A percentile compares a stretch with the other conserved stretches of the same genome.
Conservation (phyloP, 2,888 invertebrate species). For the Scaptomyza caliginosa region DNA sequence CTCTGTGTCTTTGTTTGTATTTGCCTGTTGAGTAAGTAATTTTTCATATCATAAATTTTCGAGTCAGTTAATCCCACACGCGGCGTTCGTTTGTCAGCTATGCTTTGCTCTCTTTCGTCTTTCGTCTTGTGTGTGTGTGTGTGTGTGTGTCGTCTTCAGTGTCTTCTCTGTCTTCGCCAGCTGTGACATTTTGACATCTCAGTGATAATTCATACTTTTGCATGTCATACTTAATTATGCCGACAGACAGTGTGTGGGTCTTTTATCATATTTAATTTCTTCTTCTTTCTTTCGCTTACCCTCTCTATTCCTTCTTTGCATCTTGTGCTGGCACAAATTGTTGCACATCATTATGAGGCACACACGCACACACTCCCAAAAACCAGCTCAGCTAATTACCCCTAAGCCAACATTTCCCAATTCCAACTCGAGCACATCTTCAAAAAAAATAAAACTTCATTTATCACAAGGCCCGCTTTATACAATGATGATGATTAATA, state of each 20-base stretch:
- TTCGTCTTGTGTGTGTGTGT: slow-evolving; percentile 15
- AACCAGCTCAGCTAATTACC: slow-evolving; percentile 60
- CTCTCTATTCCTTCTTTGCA: background rate
- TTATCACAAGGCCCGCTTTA: slow-evolving; percentile 55
- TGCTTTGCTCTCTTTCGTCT: slow-evolving; percentile 25
- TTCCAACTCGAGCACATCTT: slow-evolving; percentile 37
- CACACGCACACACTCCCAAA: slow-evolving; percentile 6
- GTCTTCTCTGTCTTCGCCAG: slow-evolving; percentile 61
- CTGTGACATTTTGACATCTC: slow-evolving; percentile 81
- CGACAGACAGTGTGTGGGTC: slow-evolving; percentile 76
- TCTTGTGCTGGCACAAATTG: slow-evolving; percentile 22
- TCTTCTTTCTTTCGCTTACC: too few species aligned
- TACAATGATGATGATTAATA: slow-evolving; percentile 64
- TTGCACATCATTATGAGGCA: slow-evolving; percentile 65
- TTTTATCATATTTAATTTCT: slow-evolving; percentile 78
- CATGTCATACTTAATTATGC: slow-evolving; percentile 83
- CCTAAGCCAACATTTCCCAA: slow-evolving; percentile 57
- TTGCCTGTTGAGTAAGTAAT: slow-evolving; percentile 67
- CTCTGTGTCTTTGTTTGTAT: slow-evolving; percentile 14
- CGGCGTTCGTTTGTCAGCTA: slow-evolving; percentile 67
- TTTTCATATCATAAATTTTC: slow-evolving; percentile 82
- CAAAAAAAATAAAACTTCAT: too few species aligned
- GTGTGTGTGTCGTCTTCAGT: background rate
- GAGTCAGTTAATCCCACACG: slow-evolving; percentile 82
- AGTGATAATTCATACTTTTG: slow-evolving; percentile 83